A percentile compares a stretch with the other conserved stretches of the same genome.
Evolutionary conservation across 2,797 vertebrate genomes (phyloP).

Genomic region (Anomalospiza imberbis): DNA sequence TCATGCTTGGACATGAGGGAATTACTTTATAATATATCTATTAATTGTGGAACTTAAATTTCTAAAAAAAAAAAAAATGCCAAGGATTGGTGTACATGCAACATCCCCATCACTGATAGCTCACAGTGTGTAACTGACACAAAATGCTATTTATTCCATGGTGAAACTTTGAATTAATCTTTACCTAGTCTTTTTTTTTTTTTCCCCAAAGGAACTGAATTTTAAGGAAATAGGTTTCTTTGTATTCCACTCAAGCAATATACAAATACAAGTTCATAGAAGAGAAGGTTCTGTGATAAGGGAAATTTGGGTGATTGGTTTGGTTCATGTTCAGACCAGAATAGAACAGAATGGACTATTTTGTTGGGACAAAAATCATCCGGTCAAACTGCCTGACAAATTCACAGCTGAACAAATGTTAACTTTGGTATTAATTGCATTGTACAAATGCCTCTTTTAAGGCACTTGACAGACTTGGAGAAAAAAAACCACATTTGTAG

Average conservation of each 20-base stretch:
- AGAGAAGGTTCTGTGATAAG: background rate
- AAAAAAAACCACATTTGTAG: background rate
- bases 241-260: background rate
- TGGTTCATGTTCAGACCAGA: background rate
- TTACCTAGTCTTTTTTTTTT: background rate
- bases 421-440: background rate
- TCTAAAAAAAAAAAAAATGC: background rate
- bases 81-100: background rate
- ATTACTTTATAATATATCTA: background rate
- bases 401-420: background rate
- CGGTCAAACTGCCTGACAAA: background rate
- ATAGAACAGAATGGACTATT: background rate
- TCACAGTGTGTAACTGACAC: background rate
- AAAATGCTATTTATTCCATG: background rate
- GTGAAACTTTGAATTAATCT: background rate
- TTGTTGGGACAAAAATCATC: background rate
- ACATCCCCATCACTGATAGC: background rate
- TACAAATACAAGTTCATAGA: background rate
- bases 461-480: background rate
- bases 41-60: background rate
- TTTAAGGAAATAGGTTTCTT: background rate
- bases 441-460: background rate
- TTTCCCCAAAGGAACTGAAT: background rate
- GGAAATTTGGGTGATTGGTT: background rate
- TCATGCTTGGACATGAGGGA: background rate